A percentile compares a stretch with the other conserved stretches of the same genome.
Conservation (phyloP, 2,113 vertebrate species). For the Tetraodon nigroviridis region DNA sequence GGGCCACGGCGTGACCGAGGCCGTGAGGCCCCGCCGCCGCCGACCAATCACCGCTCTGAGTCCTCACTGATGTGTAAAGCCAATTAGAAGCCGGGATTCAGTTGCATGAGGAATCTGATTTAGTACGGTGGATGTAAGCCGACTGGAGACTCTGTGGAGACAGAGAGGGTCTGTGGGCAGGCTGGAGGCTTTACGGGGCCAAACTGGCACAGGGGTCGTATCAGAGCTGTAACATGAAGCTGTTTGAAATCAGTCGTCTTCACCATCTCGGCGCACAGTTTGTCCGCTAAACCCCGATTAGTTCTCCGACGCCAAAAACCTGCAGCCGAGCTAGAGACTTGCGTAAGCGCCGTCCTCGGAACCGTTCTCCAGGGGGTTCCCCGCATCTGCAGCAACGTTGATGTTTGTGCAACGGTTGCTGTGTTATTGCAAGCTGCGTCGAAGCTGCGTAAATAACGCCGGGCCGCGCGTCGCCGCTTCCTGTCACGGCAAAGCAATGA, state of each 20-base stretch:
- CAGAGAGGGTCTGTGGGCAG: conserved; percentile 38
- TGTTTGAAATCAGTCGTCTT: too few relatives aligned
- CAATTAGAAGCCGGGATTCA: conserved; percentile 68
- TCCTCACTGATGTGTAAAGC: conserved; percentile 68
- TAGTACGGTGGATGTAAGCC: conserved; percentile 59
- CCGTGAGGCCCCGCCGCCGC: conserved; percentile 45
- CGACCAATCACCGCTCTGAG: conserved; percentile 57
- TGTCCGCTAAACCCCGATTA: too few relatives aligned
- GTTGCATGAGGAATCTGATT: conserved; percentile 69
- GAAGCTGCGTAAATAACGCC: too few relatives aligned
- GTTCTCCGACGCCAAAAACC: too few relatives aligned
- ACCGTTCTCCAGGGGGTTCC: not conserved
- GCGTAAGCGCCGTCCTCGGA: not conserved
- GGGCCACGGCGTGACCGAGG: conserved; percentile 7
- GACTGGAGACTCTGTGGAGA: conserved; percentile 52
- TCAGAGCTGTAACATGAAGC: not conserved
- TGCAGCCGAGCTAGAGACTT: too few relatives aligned
- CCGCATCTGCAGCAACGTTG: not conserved
- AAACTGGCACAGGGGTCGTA: conserved; percentile 41
- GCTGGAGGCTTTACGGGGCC: conserved; percentile 56
- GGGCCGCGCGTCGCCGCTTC: too few relatives aligned
- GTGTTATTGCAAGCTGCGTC: too few relatives aligned
- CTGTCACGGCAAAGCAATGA: too few relatives aligned
- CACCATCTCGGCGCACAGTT: too few relatives aligned
- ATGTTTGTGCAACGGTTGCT: not conserved